phyloP scores from a whole-genome alignment of 1,140 invertebrate genomes.

The Camponotus floridanus region DNA sequence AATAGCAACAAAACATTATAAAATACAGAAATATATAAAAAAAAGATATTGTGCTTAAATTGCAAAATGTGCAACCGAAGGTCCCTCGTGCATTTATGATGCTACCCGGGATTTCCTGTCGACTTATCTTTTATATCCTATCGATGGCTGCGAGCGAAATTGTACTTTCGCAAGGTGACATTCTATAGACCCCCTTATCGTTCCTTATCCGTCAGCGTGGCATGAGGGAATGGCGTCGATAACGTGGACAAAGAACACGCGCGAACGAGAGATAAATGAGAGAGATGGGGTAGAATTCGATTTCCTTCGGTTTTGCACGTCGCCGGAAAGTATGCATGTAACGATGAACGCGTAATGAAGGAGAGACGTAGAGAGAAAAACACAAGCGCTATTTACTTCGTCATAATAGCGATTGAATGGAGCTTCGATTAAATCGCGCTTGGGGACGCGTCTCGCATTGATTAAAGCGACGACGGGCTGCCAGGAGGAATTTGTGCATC shows the following conservation, averaged over 20 bases:
- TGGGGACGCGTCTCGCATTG: conserved; percentile 9
- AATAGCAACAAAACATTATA: neutral
- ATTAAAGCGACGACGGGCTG: conserved; percentile 21
- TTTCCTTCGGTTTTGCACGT: conserved; percentile 25
- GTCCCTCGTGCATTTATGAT: conserved; percentile 14
- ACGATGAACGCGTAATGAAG: neutral
- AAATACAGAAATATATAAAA: neutral
- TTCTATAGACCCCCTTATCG: conserved; percentile 29
- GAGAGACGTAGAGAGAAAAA: neutral
- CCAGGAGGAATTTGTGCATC: neutral
- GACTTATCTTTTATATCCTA: conserved; percentile 47
- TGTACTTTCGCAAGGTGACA: conserved; percentile 42
- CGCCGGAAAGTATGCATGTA: conserved; percentile 7
- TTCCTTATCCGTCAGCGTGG: conserved; percentile 47
- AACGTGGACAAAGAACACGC: conserved; percentile 41
- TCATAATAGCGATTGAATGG: conserved; percentile 43
- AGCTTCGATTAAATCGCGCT: conserved; percentile 19
- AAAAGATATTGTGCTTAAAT: neutral
- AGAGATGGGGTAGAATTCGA: conserved; percentile 24
- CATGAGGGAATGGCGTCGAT: neutral
- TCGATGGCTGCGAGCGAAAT: conserved; percentile 45
- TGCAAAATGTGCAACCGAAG: conserved; percentile 11
- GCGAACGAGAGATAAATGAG: conserved; percentile 45
- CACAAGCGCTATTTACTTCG: conserved; percentile 11
- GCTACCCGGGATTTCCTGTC: neutral